phyloP scores from a whole-genome alignment of 2,888 invertebrate species.

The Pristionchus japonicus region DNA sequence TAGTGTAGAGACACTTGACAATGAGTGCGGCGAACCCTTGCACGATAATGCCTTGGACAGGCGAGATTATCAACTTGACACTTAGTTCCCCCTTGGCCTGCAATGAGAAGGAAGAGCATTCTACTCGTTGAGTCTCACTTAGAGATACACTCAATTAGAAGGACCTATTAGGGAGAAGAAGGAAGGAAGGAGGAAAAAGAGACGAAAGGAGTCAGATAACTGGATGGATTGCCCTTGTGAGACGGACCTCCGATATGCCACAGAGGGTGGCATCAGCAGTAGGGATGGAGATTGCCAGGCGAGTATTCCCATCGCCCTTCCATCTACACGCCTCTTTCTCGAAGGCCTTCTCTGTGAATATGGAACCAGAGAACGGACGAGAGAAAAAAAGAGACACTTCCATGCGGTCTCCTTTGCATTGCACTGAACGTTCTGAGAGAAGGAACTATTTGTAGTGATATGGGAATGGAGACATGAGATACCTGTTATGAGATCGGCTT shows the following conservation, averaged over 20 bases:
- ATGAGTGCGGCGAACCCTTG: constrained; percentile 66
- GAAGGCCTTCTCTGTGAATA: constrained; percentile 63
- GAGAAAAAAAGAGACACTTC: constrained; percentile 59
- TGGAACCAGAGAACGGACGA: constrained; percentile 59
- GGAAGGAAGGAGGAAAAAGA: neutral
- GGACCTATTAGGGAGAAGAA: neutral
- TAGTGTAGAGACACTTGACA: constrained; percentile 66
- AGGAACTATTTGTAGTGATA: neutral
- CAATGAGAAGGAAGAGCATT: neutral
- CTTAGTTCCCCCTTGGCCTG: constrained; percentile 54
- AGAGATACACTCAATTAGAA: constrained; percentile 5
- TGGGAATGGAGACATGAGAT: neutral
- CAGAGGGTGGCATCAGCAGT: constrained; percentile 61
- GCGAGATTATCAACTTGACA: constrained; percentile 65
- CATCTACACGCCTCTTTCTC: constrained; percentile 43
- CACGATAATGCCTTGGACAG: constrained; percentile 67
- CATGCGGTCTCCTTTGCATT: constrained; percentile 61
- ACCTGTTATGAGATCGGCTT: constrained; percentile 32
- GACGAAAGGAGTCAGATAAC: neutral
- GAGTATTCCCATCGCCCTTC: constrained; percentile 58
- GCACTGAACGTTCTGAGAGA: constrained; percentile 53
- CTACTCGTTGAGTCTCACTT: neutral
- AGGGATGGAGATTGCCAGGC: constrained; percentile 58
- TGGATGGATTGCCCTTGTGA: neutral
- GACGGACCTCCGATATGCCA: constrained; percentile 57